phyloP scores from a whole-genome alignment of 2,888 invertebrate genomes.

The Esperia sulphurella region DNA sequence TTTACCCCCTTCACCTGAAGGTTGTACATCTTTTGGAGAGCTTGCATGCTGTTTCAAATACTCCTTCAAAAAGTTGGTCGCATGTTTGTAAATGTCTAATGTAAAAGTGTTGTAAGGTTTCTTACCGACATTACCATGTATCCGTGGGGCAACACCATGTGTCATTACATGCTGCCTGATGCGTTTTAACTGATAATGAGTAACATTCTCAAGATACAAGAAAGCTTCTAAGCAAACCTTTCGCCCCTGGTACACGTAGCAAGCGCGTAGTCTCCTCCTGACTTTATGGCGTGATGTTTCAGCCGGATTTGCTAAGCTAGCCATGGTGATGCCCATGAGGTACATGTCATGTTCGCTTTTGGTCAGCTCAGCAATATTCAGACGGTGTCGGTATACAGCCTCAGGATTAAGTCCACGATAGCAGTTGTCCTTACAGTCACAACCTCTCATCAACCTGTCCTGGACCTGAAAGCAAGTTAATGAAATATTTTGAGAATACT shows the following conservation, averaged over 20 bases:
- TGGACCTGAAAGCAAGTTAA: conserved; percentile 78
- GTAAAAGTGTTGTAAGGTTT: conserved; percentile 90
- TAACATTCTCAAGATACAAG: conserved; percentile 88
- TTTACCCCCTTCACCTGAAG: conserved; percentile 67
- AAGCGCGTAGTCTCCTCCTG: conserved; percentile 84
- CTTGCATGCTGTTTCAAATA: conserved; percentile 84
- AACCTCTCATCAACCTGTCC: conserved; percentile 84
- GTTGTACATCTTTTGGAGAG: conserved; percentile 72
- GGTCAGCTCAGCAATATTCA: conserved; percentile 88
- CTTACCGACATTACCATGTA: conserved; percentile 89
- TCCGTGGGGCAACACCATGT: conserved; percentile 87
- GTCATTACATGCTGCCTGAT: conserved; percentile 89
- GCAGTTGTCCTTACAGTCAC: conserved; percentile 89
- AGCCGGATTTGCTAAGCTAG: conserved; percentile 86
- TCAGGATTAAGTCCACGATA: conserved; percentile 87
- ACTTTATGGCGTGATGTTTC: conserved; percentile 86
- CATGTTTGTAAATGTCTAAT: conserved; percentile 87
- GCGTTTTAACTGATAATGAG: conserved; percentile 87
- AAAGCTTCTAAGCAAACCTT: conserved; percentile 89
- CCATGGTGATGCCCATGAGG: conserved; percentile 91
- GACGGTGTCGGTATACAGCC: conserved; percentile 85
- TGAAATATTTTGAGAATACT: neutral
- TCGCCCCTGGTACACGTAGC: conserved; percentile 88
- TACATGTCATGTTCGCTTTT: conserved; percentile 92
- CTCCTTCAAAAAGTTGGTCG: conserved; percentile 86